Conservation (phyloP, 23 tunicate genomes). For the Ciona savignyi region DNA sequence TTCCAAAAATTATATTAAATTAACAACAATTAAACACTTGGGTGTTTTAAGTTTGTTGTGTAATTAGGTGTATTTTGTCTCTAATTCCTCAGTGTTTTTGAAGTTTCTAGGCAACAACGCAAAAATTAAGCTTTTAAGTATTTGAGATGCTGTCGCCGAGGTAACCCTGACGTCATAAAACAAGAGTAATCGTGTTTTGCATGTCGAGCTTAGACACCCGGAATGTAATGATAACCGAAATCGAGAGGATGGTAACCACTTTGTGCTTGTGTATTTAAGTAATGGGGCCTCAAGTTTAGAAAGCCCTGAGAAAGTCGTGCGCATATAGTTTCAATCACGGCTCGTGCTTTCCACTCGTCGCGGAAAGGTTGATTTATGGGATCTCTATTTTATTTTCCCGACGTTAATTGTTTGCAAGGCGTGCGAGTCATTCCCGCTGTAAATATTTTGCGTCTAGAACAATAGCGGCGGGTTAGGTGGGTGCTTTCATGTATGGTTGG, state of each 20-base stretch:
- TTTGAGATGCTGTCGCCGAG: not conserved
- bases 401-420: not conserved
- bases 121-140: too few species aligned
- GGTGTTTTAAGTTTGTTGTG: too few species aligned
- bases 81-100: too few species aligned
- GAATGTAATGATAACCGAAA: not conserved
- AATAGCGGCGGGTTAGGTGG: not conserved
- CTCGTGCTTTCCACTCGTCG: not conserved
- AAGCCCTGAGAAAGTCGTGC: too few species aligned
- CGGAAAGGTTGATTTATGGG: not conserved
- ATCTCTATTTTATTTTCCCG: not conserved
- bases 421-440: not conserved
- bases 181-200: not conserved
- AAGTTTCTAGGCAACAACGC: too few species aligned
- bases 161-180: not conserved
- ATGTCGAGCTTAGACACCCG: not conserved
- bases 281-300: too few species aligned
- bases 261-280: too few species aligned
- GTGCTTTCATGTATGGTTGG: not conserved
- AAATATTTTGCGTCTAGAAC: conserved; percentile 1
- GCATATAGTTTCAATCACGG: not conserved
- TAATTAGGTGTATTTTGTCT: too few species aligned
- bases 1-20: too few species aligned
- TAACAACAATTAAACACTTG: too few species aligned
- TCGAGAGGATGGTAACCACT: too few species aligned